Evolutionary conservation across 2,888 invertebrate species (phyloP), one percentile per base, ranked within the genome.

Genomic region (Pseudococcus jackbeardsleyi): DNA sequence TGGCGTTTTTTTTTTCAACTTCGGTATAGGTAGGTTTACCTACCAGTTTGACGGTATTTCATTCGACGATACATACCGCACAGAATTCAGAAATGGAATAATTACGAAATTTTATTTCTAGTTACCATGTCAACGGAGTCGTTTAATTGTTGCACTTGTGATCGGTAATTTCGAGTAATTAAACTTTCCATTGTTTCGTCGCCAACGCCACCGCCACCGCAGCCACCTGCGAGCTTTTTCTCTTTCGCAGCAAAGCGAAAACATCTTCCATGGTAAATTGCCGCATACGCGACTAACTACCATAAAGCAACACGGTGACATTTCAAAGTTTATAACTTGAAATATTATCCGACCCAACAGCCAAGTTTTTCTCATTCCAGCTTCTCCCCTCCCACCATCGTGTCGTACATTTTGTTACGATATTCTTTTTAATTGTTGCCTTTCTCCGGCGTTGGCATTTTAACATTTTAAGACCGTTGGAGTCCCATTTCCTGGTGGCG

Each of bases 41-140:
- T 33, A 33, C 26, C 1, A 1, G 1, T 33, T 3, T 33, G 26
- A 2, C 26, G 26, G 26, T 33, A 33, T 33, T 33, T 19, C 19
- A 50, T 50, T 64, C 33, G 22, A 15, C 68, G 68, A 72, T 33
- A 72, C 68, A 72, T 19, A 19, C 59, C 26, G 26, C 26, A 33
- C 26, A 33, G 26, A 33, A 19, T 72, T 33, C 79, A 79, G 68
- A 79, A 79, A 79, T 19, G 42, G 46, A 19, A 79, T 42, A 79
- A 79, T 79, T 79, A 79, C 79, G 79, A 79, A 50, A 42, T 79
- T 79, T 79, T n/a, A 42, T 79, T 79, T 79, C 79, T 79, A 79
- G 79, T 79, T 79, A 79, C 79, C 79, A 79, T 79, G 79, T 79
- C 79, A 79, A 79, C 79, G 42, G 22, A 42, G 79, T 79, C 42